A percentile compares a stretch with the other conserved stretches of the same genome.
phyloP scores from a whole-genome alignment of 2,113 vertebrate species.

The Rhineura floridana region DNA sequence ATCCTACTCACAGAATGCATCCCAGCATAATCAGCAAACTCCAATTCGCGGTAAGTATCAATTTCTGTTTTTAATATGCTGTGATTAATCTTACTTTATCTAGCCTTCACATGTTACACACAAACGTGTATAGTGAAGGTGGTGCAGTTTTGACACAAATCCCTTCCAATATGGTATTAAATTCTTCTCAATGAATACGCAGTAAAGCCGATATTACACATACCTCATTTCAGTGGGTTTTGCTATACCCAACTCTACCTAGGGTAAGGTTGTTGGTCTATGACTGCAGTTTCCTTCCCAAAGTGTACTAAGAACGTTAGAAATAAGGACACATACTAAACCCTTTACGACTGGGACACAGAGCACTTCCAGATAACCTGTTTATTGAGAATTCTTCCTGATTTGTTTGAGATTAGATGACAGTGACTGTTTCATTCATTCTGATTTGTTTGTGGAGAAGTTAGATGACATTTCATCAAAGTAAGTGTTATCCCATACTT shows the following conservation, averaged over 20 bases:
- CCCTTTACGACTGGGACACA: neutral
- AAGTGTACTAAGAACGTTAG: neutral
- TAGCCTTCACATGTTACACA: neutral
- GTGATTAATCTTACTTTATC: neutral
- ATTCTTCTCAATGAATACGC: neutral
- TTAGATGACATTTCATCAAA: too few relatives aligned
- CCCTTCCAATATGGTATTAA: neutral
- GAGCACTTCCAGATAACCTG: too few relatives aligned
- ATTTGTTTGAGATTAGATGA: too few relatives aligned
- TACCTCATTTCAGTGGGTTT: neutral
- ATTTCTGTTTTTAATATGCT: neutral
- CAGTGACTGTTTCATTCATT: too few relatives aligned
- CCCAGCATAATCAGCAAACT: too few relatives aligned
- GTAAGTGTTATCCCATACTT: too few relatives aligned
- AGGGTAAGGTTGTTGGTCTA: neutral
- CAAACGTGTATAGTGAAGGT: neutral
- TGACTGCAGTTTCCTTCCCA: neutral
- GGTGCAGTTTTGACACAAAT: neutral
- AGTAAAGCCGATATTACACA: too few relatives aligned
- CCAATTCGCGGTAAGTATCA: too few relatives aligned
- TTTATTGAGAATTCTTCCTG: too few relatives aligned
- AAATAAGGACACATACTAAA: neutral
- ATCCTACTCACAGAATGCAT: too few relatives aligned
- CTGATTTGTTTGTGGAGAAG: too few relatives aligned
- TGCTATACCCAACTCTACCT: neutral